Evolutionary conservation across 2,888 invertebrate species (phyloP), one percentile per base, ranked within the genome.

Genomic region (Nemapogon koenigi): DNA sequence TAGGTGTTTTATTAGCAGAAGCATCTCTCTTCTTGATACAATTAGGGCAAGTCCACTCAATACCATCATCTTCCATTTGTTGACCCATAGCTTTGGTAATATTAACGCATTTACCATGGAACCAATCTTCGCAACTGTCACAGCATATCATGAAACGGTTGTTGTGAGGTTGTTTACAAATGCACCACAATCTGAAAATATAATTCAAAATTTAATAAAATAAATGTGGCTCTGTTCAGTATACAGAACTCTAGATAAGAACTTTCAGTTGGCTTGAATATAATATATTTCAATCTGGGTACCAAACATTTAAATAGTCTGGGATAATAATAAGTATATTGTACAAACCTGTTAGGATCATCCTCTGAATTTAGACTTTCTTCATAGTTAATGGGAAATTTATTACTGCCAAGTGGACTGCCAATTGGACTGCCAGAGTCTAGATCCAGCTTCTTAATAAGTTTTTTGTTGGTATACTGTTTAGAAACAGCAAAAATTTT

Each of bases 101-200:
- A 51, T 91, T 92, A 10, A 97, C 96, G 71, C 97, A 97, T 57
- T 91, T 92, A n/a, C 97, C 97, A 61, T 97, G 97, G 62, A 94
- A 97, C 97, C 97, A 97, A 59, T 97, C 95, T 60, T 94, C 92
- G 62, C 97, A 97, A 10, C 86, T 84, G 65, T 97, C 97, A 64
- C 97, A 97, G 63, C 94, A 94, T 53, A 97, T 97, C 97, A 97
- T 97, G 61, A 97, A 97, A 38, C 95, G 82, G 66, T 96, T 94
- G 55, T 95, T 94, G 62, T 96, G 95, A 1, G 97, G 97, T 58
- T 94, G 92, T 50, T 89, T 89, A 59, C 97, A 97, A 58, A 97
- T 91, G 64, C 97, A 97, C 95, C 97, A 97, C 37, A 96, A 73
- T 59, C 92, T 84, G 46, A 29, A 60, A 57, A 22, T 7, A n/a